phyloP scores from a whole-genome alignment of 2,113 vertebrate genomes.

The Callionymus lyra region DNA sequence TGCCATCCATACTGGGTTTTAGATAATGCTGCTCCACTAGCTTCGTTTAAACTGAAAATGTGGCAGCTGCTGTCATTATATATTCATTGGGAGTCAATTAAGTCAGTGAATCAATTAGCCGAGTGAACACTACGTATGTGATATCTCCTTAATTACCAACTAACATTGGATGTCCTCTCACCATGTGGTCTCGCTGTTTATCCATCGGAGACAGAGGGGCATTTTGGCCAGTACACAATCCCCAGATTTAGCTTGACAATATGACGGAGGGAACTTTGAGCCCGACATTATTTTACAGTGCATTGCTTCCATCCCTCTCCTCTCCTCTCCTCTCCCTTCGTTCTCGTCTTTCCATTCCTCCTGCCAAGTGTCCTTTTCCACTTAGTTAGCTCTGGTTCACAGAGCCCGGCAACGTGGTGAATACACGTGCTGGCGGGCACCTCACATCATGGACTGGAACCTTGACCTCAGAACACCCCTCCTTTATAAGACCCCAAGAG shows the following conservation, averaged over 20 bases:
- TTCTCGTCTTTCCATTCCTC: not conserved
- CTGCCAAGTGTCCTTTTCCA: conserved; percentile 13
- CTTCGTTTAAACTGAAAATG: conserved; percentile 32
- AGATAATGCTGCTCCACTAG: conserved; percentile 17
- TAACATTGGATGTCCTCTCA: conserved; percentile 31
- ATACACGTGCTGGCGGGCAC: conserved; percentile 28
- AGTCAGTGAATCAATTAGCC: conserved; percentile 55
- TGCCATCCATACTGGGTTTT: conserved; percentile 15
- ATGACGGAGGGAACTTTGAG: conserved; percentile 6
- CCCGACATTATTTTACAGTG: conserved; percentile 16
- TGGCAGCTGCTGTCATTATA: conserved; percentile 55
- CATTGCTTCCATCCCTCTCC: conserved; percentile 1
- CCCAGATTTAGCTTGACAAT: conserved; percentile 4
- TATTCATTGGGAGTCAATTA: conserved; percentile 56
- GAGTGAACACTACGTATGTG: conserved; percentile 40
- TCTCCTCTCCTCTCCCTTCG: not conserved
- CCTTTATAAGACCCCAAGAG: not conserved
- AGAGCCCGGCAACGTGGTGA: conserved; percentile 27
- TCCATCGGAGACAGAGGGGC: not conserved
- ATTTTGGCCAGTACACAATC: conserved; percentile 3
- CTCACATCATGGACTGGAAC: conserved; percentile 27
- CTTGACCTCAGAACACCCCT: conserved; percentile 32
- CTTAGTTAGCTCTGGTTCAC: conserved; percentile 17
- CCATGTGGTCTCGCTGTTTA: conserved; percentile 32
- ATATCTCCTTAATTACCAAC: conserved; percentile 49